Conservation (phyloP, 2,113 vertebrate species). For the Salvator merianae region DNA sequence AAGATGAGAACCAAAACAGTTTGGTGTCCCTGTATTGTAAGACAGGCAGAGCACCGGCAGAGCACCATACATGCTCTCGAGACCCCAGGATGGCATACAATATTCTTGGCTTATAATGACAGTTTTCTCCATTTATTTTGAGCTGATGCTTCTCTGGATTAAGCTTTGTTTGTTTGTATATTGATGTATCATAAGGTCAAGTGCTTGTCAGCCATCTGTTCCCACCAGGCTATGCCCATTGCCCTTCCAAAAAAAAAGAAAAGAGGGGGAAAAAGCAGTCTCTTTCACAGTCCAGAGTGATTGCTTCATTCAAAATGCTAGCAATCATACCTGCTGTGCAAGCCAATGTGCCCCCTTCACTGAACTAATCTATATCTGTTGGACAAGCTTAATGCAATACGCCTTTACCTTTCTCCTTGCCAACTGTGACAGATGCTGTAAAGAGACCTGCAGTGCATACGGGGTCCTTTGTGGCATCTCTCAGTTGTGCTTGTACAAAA, state of each 20-base stretch:
- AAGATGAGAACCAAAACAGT: no score
- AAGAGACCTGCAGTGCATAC: slow-evolving; percentile 35
- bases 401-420: slow-evolving; percentile 49
- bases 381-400: slow-evolving; percentile 54
- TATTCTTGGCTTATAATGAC: not conserved
- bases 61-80: no score
- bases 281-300: slow-evolving; percentile 46
- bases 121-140: slow-evolving; percentile 18
- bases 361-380: slow-evolving; percentile 60
- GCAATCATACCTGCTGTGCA: slow-evolving; percentile 49
- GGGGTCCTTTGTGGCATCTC: slow-evolving; percentile 14
- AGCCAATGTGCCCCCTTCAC: slow-evolving; percentile 31
- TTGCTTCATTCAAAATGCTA: slow-evolving; percentile 48
- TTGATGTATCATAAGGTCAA: slow-evolving; percentile 50
- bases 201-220: slow-evolving; percentile 61
- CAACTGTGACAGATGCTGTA: slow-evolving; percentile 66
- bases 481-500: slow-evolving; percentile 36
- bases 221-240: slow-evolving; percentile 29
- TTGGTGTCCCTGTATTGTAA: no score
- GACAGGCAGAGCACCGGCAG: no score
- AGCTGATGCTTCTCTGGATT: not conserved
- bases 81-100: no score
- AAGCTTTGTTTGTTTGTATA: slow-evolving; percentile 22
- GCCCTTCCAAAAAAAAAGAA: no score
- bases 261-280: slow-evolving; percentile 60